Evolutionary conservation across 1,140 invertebrate species (phyloP), one percentile per base, ranked within the genome.

Genomic region (Cyrtorhinus lividipennis): DNA sequence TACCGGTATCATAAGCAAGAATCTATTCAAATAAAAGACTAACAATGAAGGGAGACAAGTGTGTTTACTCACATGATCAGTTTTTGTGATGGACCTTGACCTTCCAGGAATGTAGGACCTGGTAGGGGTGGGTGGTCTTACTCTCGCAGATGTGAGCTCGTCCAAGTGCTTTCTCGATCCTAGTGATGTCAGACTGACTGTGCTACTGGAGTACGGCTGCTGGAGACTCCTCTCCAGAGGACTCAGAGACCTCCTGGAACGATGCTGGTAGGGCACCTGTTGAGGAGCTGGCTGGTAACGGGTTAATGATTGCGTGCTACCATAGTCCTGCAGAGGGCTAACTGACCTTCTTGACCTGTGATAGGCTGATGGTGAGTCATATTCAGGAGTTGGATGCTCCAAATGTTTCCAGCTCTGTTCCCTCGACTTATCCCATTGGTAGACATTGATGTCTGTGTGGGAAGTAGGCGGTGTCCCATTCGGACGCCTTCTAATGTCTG

Each of bases 41-140:
- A n/a, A 57, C 56, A 38, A 38, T 38, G 30, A 8, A 38, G 30
- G 5, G 15, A 15, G 15, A 38, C 5, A 8, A 38, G 5, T 38
- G 24, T 23, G 56, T 57, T 24, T 30, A 23, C 27, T 26, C 23
- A 59, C 58, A 12, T 59, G 58, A 30, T 59, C 24, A 18, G 24
- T 2, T 26, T 30, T 26, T 1, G 58, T 2, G 58, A 59, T 59
- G 10, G 58, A 59, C 10, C 58, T 12, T 13, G 58, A 59, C 5
- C 58, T 12, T 22, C 12, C 15, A n/a, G 58, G 27, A 30, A 30
- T n/a, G 26, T 27, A 30, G 2, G 25, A 30, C n/a, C 58, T 24
- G 15, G 58, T 59, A 30, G 58, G 58, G 3, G 58, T 59, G 10
- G 58, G 58, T 18, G 58, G 58, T 8, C 58, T 24, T 30, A 59